Percentiles rank a stretch among this genome's conserved stretches.
These are phyloP conservation scores for Anaspis maculata DNA, from an alignment of 2,888 invertebrate genomes.

Conservation along the genomic window DNA sequence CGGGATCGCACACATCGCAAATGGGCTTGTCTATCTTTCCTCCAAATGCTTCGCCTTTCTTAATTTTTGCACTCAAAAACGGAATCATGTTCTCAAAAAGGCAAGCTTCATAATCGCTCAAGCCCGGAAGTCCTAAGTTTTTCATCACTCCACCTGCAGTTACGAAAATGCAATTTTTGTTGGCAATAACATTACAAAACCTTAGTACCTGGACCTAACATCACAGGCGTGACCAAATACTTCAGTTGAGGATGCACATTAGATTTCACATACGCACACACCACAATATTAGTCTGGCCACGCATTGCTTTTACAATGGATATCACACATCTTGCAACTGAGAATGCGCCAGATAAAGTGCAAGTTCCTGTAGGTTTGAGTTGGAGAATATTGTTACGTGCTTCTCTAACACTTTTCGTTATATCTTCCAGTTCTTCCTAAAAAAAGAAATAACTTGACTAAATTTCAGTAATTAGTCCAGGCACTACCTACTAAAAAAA, in stretches of 20 bases:
- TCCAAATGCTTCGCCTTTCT: conserved; percentile 30
- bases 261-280: conserved; percentile 36
- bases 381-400: conserved; percentile 55
- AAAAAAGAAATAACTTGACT: conserved; percentile 6
- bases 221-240: conserved; percentile 35
- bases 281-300: conserved; percentile 33
- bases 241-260: conserved; percentile 30
- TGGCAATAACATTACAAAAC: neutral
- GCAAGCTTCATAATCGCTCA: conserved; percentile 36
- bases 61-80: conserved; percentile 29
- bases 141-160: conserved; percentile 28
- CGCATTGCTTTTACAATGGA: conserved; percentile 47
- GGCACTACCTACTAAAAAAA: too few species aligned
- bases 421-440: conserved; percentile 36
- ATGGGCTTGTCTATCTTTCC: conserved; percentile 24
- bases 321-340: conserved; percentile 52
- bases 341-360: conserved; percentile 57
- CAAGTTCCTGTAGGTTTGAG: conserved; percentile 52
- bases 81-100: conserved; percentile 33
- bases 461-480: too few species aligned
- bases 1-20: conserved; percentile 31
- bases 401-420: conserved; percentile 45
- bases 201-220: conserved; percentile 28
- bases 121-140: conserved; percentile 34
- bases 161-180: neutral